Percentiles rank a stretch among this genome's conserved stretches.
Conservation (phyloP, 64 coral and sea anemone genomes). For the Montipora sp. region DNA sequence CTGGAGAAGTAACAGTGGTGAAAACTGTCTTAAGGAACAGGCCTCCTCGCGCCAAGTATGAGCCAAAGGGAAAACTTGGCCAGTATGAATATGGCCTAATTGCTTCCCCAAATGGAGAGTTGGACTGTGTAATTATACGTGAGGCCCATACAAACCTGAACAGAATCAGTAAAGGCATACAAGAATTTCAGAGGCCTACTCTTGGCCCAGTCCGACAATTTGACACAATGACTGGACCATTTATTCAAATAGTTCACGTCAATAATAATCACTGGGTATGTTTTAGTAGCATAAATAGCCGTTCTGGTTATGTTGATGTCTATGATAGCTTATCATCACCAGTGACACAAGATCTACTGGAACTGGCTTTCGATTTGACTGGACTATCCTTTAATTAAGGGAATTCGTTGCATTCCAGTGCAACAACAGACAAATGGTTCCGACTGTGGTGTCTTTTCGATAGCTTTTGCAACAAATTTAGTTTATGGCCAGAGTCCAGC, state of each 20-base stretch:
- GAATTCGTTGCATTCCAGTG: neutral
- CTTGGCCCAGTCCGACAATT: constrained; percentile 15
- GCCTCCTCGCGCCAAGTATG: constrained; percentile 45
- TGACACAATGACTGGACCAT: neutral
- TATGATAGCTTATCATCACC: constrained; percentile 54
- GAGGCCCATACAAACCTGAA: neutral
- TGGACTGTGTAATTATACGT: neutral
- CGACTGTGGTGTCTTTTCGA: too few species aligned
- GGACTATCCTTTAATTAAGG: constrained; percentile 52
- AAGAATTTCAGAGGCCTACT: constrained; percentile 22
- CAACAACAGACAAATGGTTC: too few species aligned
- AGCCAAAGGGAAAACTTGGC: constrained; percentile 39
- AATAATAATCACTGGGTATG: constrained; percentile 37
- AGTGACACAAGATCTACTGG: constrained; percentile 34
- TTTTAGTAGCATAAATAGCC: constrained; percentile 24
- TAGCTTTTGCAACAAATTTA: too few species aligned
- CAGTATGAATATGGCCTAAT: constrained; percentile 51
- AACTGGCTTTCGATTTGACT: constrained; percentile 45
- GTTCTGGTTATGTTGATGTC: constrained; percentile 57
- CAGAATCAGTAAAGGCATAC: neutral
- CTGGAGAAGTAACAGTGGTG: constrained; percentile 28
- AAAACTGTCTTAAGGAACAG: constrained; percentile 32
- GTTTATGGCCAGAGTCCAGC: too few species aligned
- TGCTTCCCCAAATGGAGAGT: neutral
- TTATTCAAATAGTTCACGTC: neutral